phyloP scores from a whole-genome alignment of 2,113 vertebrate species.

The Petroica traversi region DNA sequence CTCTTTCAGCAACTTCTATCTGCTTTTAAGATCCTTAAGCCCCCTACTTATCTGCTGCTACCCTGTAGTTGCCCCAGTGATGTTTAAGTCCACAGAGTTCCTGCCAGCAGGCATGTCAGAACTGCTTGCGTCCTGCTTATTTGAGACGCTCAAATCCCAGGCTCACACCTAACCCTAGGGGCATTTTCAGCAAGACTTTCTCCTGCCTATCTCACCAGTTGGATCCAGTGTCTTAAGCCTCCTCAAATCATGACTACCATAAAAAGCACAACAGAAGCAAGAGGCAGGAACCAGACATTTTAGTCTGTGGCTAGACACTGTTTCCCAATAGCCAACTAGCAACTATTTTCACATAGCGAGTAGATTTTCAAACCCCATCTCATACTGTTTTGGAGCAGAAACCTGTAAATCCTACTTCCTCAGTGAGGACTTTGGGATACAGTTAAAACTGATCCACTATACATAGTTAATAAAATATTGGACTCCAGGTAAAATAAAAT shows the following conservation, averaged over 20 bases:
- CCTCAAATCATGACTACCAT: neutral
- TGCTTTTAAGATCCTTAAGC: neutral
- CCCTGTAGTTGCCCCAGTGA: neutral
- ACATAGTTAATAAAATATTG: neutral
- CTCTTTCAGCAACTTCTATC: neutral
- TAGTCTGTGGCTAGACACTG: neutral
- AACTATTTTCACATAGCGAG: neutral
- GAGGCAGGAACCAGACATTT: neutral
- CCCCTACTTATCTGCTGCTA: neutral
- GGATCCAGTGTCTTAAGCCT: neutral
- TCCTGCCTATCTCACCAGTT: neutral
- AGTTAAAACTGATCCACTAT: neutral
- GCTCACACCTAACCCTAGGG: neutral
- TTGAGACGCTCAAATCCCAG: neutral
- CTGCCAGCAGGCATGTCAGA: slow-evolving; percentile 48
- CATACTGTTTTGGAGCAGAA: neutral
- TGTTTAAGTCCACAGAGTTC: neutral
- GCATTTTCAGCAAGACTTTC: slow-evolving; percentile 19
- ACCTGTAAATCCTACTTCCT: neutral
- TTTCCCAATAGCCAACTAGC: neutral
- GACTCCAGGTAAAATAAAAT: neutral
- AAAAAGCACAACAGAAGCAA: neutral
- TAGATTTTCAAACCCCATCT: neutral
- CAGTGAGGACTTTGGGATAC: neutral
- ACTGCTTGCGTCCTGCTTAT: neutral